phyloP scores from a whole-genome alignment of 2,888 invertebrate species.

The Priapulus caudatus region DNA sequence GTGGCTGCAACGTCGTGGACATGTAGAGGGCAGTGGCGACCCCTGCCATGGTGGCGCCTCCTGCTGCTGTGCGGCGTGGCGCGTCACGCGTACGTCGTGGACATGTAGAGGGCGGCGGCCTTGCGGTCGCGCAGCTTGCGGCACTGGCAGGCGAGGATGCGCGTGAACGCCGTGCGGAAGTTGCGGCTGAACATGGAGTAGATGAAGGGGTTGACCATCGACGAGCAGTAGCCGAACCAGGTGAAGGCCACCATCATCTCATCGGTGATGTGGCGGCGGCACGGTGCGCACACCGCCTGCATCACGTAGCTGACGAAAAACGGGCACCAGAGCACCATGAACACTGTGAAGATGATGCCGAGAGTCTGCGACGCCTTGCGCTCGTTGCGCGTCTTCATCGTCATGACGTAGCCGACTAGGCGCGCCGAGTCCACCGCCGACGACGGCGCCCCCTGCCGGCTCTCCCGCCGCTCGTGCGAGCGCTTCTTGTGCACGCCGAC shows the following conservation, averaged over 20 bases:
- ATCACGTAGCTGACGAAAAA: constrained; percentile 1
- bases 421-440: too few species aligned
- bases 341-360: background rate
- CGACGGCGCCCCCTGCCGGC: background rate
- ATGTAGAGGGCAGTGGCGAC: too few species aligned
- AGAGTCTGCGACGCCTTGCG: background rate
- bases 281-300: background rate
- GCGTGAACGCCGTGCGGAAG: background rate
- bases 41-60: too few species aligned
- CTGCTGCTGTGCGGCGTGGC: too few species aligned
- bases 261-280: background rate
- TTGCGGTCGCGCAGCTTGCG: background rate
- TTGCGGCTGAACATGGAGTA: background rate
- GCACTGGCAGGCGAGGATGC: background rate
- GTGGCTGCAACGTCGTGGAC: too few species aligned
- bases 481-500: background rate
- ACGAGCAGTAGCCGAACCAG: background rate
- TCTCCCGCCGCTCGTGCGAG: background rate
- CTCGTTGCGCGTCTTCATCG: background rate
- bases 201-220: background rate
- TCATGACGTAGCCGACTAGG: too few species aligned
- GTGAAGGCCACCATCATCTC: background rate
- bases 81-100: too few species aligned
- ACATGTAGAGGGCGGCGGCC: too few species aligned
- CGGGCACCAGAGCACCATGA: background rate